These are phyloP conservation scores for Pyrochroa serraticornis DNA, from an alignment of 2,888 invertebrate species.

Conservation along the genomic window DNA sequence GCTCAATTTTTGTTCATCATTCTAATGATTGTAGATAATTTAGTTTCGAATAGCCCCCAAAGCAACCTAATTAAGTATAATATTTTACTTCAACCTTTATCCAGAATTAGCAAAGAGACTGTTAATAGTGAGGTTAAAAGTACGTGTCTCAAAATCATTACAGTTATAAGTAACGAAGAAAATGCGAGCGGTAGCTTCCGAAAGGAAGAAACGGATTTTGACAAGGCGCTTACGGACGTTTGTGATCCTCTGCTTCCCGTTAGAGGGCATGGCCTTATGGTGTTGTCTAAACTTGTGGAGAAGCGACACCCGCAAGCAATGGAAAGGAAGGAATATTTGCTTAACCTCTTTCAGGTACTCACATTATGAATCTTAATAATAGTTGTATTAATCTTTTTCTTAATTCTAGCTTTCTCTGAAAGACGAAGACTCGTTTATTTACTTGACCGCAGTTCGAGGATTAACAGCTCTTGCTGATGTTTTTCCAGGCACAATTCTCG, in stretches of 20 bases:
- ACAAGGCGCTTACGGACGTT: conserved; percentile 70
- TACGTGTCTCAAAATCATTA: conserved; percentile 40
- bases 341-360: conserved; percentile 74
- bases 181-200: background rate
- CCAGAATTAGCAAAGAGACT: conserved; percentile 40
- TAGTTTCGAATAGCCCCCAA: conserved; percentile 48
- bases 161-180: conserved; percentile 20
- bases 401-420: conserved; percentile 71
- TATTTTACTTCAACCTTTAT: conserved; percentile 47
- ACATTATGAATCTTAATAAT: conserved; percentile 7
- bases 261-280: conserved; percentile 79
- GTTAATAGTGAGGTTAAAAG: conserved; percentile 44
- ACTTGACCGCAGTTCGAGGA: conserved; percentile 78
- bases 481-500: conserved; percentile 72
- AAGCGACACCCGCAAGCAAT: conserved; percentile 67
- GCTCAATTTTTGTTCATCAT: conserved; percentile 50
- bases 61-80: conserved; percentile 47
- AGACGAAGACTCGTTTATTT: conserved; percentile 82
- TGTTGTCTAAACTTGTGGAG: conserved; percentile 74
- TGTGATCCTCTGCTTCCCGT: conserved; percentile 78
- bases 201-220: conserved; percentile 58
- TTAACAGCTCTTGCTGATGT: conserved; percentile 70
- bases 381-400: conserved; percentile 26
- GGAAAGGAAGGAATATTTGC: conserved; percentile 68
- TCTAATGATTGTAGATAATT: conserved; percentile 51